Conservation (phyloP, 1,140 invertebrate genomes). For the Scaptodrosophila lebanonensis region DNA sequence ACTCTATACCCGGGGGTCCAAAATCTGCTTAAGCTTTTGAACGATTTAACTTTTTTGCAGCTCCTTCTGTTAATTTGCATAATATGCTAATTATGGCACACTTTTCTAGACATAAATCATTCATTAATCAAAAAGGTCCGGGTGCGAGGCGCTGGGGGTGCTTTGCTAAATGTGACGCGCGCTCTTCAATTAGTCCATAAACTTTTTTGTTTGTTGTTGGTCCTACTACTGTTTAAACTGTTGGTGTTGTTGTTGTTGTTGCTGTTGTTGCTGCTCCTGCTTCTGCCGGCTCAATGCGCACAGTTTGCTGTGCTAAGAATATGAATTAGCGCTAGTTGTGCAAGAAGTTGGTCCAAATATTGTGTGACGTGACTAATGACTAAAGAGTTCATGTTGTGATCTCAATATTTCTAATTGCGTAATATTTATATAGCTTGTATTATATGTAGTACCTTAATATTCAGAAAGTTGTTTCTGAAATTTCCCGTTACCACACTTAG, state of each 20-base stretch:
- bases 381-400: too few species aligned
- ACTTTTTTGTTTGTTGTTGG: conserved; percentile 27
- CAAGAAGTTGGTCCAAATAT: too few species aligned
- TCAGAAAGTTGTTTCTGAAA: too few species aligned
- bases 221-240: too few species aligned
- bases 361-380: too few species aligned
- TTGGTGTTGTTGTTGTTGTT: conserved; percentile 3
- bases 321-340: conserved; percentile 38
- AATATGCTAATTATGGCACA: conserved; percentile 60
- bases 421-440: too few species aligned
- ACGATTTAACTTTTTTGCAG: conserved; percentile 11
- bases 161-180: background rate
- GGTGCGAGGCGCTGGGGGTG: conserved; percentile 12
- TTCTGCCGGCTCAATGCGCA: conserved; percentile 23
- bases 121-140: conserved; percentile 42
- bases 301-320: conserved; percentile 46
- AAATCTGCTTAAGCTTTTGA: background rate
- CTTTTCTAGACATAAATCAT: conserved; percentile 56
- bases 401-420: too few species aligned
- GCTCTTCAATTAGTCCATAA: conserved; percentile 39
- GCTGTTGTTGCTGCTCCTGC: conserved; percentile 9
- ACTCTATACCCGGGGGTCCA: too few species aligned
- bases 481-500: too few species aligned
- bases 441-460: too few species aligned
- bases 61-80: conserved; percentile 49